Evolutionary conservation across 53 echinoderm and acorn worm genomes (phyloP), one percentile per base, ranked within the genome.

Genomic region (Mesocentrotus franciscanus): DNA sequence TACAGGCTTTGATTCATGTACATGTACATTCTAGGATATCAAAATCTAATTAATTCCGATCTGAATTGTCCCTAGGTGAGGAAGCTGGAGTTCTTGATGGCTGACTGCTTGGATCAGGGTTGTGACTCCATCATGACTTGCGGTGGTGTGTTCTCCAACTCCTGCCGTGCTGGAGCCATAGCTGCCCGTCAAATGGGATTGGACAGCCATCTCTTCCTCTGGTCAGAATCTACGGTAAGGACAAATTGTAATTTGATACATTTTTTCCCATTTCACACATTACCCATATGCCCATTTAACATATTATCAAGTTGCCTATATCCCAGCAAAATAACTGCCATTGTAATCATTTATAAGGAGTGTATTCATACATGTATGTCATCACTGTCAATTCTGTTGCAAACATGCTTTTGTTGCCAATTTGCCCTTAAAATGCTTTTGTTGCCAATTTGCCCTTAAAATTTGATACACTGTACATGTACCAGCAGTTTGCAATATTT

Each of bases 1-100:
- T 49, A 49, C 49, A 49, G 49, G 49, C 49, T 49, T 49, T 49
- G 39, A 1, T 39, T 1, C 39, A 1, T 39, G 39, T 49, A 49
- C 49, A 49, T 49, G 49, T 5, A 49, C 49, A 61, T 64, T 26
- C n/a, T n/a, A 22, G 10, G 27, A 71, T 10, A n/a, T n/a, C n/a
- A 71, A 71, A 71, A 26, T 10, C 26, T 71, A 26, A 71, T 71
- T 11, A 74, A 42, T 42, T 16, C 17, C 15, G 32, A 39, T 18
- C 36, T 79, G 35, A 5, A 22, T 39, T 81, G 13, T 60, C 18
- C 13, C 20, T n/a, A 97, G 97, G 97, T 96, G 9, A 95, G 97
- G 20, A 97, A 97, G 90, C 92, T 97, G 36, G 97, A 97, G 81
- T 96, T 97, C 33, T 72, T 97, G 33, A 92, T 97, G 75, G 97